phyloP scores from a whole-genome alignment of 1,140 invertebrate species.

The Andrena cerasifolii region DNA sequence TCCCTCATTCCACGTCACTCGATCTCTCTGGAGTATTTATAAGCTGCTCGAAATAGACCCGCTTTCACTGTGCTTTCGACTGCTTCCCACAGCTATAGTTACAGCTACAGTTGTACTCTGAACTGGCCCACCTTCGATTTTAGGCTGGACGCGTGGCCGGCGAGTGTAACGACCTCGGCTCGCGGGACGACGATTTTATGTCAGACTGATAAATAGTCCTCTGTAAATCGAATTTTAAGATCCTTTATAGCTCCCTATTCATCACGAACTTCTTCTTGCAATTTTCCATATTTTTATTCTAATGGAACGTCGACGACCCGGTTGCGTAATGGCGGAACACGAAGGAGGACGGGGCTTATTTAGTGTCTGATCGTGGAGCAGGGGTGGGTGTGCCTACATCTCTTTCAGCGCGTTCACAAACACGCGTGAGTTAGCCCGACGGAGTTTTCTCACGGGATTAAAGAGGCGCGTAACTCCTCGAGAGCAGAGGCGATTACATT shows the following conservation, averaged over 20 bases:
- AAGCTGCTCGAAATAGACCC: conserved; percentile 49
- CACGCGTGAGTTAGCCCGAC: neutral
- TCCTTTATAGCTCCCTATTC: too few relatives aligned
- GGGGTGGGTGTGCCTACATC: neutral
- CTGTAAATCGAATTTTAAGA: too few relatives aligned
- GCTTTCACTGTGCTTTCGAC: conserved; percentile 42
- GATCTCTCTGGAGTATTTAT: conserved; percentile 50
- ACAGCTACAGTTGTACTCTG: neutral
- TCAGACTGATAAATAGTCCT: too few relatives aligned
- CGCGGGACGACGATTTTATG: too few relatives aligned
- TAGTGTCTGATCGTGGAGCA: too few relatives aligned
- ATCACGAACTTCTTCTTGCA: too few relatives aligned
- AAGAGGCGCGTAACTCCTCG: neutral
- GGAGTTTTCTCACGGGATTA: conserved; percentile 1
- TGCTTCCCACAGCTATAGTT: neutral
- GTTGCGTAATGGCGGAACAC: neutral
- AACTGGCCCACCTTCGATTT: conserved; percentile 15
- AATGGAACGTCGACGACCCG: neutral
- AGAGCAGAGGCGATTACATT: conserved; percentile 8
- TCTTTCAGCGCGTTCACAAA: neutral
- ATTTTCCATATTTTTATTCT: neutral
- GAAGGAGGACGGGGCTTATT: too few relatives aligned
- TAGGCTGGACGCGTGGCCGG: neutral
- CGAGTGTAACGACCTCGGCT: neutral
- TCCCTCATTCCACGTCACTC: neutral